phyloP scores from a whole-genome alignment of 2,888 invertebrate species.

The Pycnomerus fuliginosus region DNA sequence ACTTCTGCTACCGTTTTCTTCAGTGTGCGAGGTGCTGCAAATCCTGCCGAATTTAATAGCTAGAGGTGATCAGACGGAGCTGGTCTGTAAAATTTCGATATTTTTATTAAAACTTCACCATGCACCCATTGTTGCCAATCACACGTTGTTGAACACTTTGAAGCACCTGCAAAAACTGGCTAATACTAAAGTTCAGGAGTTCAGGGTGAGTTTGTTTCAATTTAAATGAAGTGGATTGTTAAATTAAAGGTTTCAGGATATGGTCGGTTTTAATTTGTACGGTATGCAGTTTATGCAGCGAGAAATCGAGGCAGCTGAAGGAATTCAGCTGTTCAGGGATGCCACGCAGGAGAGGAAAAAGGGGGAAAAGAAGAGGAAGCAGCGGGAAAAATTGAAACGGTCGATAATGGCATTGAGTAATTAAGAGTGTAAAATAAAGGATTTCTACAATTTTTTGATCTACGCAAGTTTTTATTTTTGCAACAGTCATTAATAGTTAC shows the following conservation, averaged over 20 bases:
- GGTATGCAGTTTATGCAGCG: slow-evolving; percentile 75
- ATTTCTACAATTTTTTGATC: too few relatives aligned
- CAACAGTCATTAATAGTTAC: too few relatives aligned
- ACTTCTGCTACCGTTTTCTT: slow-evolving; percentile 79
- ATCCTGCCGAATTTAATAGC: slow-evolving; percentile 68
- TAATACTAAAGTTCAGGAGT: slow-evolving; percentile 57
- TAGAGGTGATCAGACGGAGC: slow-evolving; percentile 71
- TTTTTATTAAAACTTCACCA: slow-evolving; percentile 77
- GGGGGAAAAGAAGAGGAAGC: slow-evolving; percentile 63
- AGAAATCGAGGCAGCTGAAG: slow-evolving; percentile 72
- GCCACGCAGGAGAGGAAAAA: slow-evolving; percentile 65
- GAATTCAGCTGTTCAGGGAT: slow-evolving; percentile 76
- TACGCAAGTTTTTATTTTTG: too few relatives aligned
- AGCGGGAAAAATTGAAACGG: slow-evolving; percentile 66
- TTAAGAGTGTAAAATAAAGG: too few relatives aligned
- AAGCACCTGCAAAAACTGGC: slow-evolving; percentile 63
- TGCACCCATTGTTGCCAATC: slow-evolving; percentile 74
- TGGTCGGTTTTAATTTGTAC: slow-evolving; percentile 82
- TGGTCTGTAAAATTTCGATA: slow-evolving; percentile 72
- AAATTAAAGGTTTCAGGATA: slow-evolving; percentile 61
- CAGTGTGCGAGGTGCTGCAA: slow-evolving; percentile 75
- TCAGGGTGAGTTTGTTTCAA: slow-evolving; percentile 58
- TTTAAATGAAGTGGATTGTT: slow-evolving; percentile 28
- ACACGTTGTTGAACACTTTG: slow-evolving; percentile 65
- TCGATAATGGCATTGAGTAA: slow-evolving; percentile 50